Percentiles rank a stretch among this genome's conserved stretches.
phyloP scores from a whole-genome alignment of 2,888 invertebrate species.

The Thysanoteuthis rhombus region DNA sequence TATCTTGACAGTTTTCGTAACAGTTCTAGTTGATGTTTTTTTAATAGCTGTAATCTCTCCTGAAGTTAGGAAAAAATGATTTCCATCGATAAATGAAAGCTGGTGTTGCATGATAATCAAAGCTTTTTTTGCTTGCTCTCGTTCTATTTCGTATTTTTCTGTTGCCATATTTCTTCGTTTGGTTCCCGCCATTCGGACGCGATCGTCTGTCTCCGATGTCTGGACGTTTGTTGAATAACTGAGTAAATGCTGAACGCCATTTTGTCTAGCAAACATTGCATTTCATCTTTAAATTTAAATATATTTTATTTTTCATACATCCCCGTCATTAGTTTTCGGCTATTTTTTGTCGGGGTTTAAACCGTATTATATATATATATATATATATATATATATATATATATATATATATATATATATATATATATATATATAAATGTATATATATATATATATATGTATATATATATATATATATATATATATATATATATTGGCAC shows the following conservation, averaged over 20 bases:
- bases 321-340: not conserved
- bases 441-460: too few relatives aligned
- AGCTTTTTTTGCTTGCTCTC: not conserved
- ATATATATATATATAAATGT: too few relatives aligned
- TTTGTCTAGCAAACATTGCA: not conserved
- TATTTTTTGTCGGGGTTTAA: too few relatives aligned
- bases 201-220: not conserved
- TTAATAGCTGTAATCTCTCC: too few relatives aligned
- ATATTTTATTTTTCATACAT: not conserved
- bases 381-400: too few relatives aligned
- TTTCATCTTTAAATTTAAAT: not conserved
- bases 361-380: not conserved
- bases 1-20: too few relatives aligned
- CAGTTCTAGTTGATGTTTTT: too few relatives aligned
- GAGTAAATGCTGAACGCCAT: not conserved
- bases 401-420: too few relatives aligned
- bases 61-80: not conserved
- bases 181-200: not conserved
- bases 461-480: too few relatives aligned
- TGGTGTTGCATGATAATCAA: not conserved
- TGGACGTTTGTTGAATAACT: not conserved
- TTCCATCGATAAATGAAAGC: conserved; percentile 12
- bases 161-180: not conserved
- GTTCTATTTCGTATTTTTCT: not conserved
- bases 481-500: too few relatives aligned